Evolutionary conservation across 2,113 vertebrate species (phyloP), one percentile per base, ranked within the genome.

Genomic region (Rostratula benghalensis): DNA sequence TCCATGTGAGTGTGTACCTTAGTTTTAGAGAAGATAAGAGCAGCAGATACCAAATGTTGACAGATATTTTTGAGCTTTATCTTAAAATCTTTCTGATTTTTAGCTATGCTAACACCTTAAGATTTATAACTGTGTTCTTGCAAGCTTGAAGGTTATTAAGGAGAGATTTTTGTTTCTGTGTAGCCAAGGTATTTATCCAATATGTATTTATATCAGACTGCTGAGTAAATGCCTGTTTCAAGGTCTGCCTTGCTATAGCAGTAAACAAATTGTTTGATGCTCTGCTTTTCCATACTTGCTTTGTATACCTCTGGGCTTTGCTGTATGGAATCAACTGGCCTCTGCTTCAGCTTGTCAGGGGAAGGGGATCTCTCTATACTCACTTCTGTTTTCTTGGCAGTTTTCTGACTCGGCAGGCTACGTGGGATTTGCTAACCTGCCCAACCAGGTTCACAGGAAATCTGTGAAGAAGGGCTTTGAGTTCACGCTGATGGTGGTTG

Each of bases 381-480:
- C 46, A 9, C 65, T 57, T 76, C 23, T 85, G 75, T 80, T 77
- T 87, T 74, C 61, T 87, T 70, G 51, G 43, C 95, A 99, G 98
- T 98, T 99, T 90, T 98, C 98, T 1, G 98, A 99, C 95, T 97
- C 98, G 2, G 90, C 97, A 13, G 98, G 98, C 68, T 99, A 98
- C 90, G 98, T 98, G 37, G 99, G 98, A 19, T 99, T 98, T 73
- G 98, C 98, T 83, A 99, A 99, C 95, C 98, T 99, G 48, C 98
- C 98, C n/a, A 99, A 99, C 95, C 98, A 99, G 96, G 99, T 98
- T 73, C 99, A 99, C 96, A 97, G 99, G 95, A 99, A 99, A 91
- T 99, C 99, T 22, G 99, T 99, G 89, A 98, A 99, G 97, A 99
- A 99, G 83, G 98, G 98, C 28, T 99, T 99, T 97, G 98, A 99